Base-by-base conservation (phyloP, 2,888 invertebrate genomes). In the Cataglyphis albicans region DNA sequence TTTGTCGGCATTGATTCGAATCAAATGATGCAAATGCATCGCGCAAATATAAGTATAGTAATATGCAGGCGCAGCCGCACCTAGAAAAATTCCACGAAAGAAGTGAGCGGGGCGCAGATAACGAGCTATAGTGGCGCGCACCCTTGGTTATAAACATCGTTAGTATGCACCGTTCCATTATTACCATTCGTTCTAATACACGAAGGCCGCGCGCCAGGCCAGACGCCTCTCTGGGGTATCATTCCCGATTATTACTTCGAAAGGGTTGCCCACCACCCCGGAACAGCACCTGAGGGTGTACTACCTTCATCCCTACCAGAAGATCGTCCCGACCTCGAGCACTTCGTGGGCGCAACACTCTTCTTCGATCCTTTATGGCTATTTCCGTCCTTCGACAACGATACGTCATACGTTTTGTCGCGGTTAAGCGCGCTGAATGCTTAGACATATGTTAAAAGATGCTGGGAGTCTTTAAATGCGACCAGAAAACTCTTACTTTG, bases 161-260 rank as follows among this genome's bases (percentile, higher is more conserved):
- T 91, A 92, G 90, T 91, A 93, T 91, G 91, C 92, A 91, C 87
- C 91, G 90, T 90, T 91, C 88, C 90, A 91, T 93, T 92, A 92
- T 93, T 93, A 91, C 92, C 93, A 94, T 94, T 93, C 93, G 93
- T 94, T 94, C 93, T 94, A 93, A 94, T 94, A 93, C 89, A 84
- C 76, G 82, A 74, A 78, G 78, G 68, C 87, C 70, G 81, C 88
- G 78, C 73, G 64, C 76, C 72, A 74, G 87, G 87, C 88, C 82
- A 88, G 88, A 91, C 91, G 88, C 85, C 90, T 93, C 94, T 94
- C 94, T 74, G 82, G 94, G 94, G 94, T 88, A 91, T 92, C 94
- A 93, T 94, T 94, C 91, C 88, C 92, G 93, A 93, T 93, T 94
- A 94, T 94, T 94, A 94, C 93, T 87, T 91, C 91, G 91, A 94